A percentile compares a stretch with the other conserved stretches of the same genome.
These are phyloP conservation scores for Gadopsis marmoratus DNA, from an alignment of 2,797 vertebrate genomes.

Conservation along the genomic window DNA sequence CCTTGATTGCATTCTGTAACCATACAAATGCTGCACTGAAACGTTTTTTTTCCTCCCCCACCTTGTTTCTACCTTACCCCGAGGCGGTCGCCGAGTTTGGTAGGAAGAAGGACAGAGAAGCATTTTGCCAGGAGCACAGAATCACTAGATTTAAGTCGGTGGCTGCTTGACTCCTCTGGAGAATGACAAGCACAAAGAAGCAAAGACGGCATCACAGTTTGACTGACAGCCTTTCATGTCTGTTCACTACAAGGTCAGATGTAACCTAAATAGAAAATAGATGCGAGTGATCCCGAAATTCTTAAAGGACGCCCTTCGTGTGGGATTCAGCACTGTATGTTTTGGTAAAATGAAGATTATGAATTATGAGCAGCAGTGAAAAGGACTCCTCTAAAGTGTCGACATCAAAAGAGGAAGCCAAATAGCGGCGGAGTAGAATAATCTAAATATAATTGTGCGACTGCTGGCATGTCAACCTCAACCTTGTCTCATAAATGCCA, in stretches of 20 bases:
- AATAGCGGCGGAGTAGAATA: slow-evolving; percentile 59
- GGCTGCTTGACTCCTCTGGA: slow-evolving; percentile 71
- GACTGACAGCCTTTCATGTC: slow-evolving; percentile 80
- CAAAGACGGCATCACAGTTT: slow-evolving; percentile 69
- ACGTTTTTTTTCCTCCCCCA: slow-evolving; percentile 40
- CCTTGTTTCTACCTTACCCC: slow-evolving; percentile 76
- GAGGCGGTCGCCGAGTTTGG: slow-evolving; percentile 65
- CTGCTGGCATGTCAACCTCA: slow-evolving; percentile 73
- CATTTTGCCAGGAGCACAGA: slow-evolving; percentile 73
- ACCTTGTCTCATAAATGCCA: slow-evolving; percentile 77
- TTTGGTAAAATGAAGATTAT: slow-evolving; percentile 57
- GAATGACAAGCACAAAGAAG: slow-evolving; percentile 74
- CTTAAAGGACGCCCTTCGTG: slow-evolving; percentile 62
- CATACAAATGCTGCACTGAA: slow-evolving; percentile 42
- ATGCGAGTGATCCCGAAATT: slow-evolving; percentile 63
- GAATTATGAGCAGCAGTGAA: slow-evolving; percentile 48
- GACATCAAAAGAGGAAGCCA: slow-evolving; percentile 49
- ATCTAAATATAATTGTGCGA: slow-evolving; percentile 74
- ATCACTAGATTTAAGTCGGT: slow-evolving; percentile 69
- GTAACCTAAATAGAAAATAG: slow-evolving; percentile 61
- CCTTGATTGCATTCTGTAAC: slow-evolving; percentile 63
- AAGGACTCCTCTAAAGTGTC: slow-evolving; percentile 47
- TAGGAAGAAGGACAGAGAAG: slow-evolving; percentile 65
- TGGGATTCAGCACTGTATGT: slow-evolving; percentile 47
- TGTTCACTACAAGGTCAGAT: slow-evolving; percentile 78